Percentiles rank a stretch among this genome's conserved stretches.
Evolutionary conservation across 2,888 invertebrate species (phyloP).

Genomic region (Drepanosiphum platanoidis): DNA sequence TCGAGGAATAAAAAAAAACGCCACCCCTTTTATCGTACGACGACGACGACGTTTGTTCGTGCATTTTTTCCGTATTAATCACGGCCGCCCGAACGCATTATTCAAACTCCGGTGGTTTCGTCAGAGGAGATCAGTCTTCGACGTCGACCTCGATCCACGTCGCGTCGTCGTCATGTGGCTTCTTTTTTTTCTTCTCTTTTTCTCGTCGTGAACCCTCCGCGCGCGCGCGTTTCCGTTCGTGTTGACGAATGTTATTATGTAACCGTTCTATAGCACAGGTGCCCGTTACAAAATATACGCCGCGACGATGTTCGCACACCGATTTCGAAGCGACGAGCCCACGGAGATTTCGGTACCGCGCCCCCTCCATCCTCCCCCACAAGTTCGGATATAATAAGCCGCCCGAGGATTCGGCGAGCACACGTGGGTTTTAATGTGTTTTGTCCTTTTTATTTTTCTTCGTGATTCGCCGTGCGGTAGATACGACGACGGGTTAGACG

Average conservation of each 20-base stretch:
- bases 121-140: neutral
- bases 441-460: neutral
- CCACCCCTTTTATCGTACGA: neutral
- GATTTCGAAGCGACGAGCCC: too few relatives aligned
- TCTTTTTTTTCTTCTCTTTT: neutral
- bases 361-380: too few relatives aligned
- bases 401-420: neutral
- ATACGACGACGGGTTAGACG: neutral
- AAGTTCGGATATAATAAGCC: neutral
- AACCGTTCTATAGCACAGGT: neutral
- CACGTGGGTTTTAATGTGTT: neutral
- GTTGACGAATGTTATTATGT: conserved; percentile 36
- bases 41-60: neutral
- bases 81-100: conserved; percentile 37
- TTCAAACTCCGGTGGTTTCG: conserved; percentile 6
- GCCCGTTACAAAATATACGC: neutral
- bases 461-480: neutral
- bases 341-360: too few relatives aligned
- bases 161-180: neutral
- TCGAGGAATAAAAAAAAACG: neutral
- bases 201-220: neutral
- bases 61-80: conserved; percentile 16
- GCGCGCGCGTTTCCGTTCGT: neutral
- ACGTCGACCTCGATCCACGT: conserved; percentile 32
- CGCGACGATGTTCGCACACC: neutral